phyloP scores from a whole-genome alignment of 92 coral and sea anemone species.

The Isaurus tuberculatus region DNA sequence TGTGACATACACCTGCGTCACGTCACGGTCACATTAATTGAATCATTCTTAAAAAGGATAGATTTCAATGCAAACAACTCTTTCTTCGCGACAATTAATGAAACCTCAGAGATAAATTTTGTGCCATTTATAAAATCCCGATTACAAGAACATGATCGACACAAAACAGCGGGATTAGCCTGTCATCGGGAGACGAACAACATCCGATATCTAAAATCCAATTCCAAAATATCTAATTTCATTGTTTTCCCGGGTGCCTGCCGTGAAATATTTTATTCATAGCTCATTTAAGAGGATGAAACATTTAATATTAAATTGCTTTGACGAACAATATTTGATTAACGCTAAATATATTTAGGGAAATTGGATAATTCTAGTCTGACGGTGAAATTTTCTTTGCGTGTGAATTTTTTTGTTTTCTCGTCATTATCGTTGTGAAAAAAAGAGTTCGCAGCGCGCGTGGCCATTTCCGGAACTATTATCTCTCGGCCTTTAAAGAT shows the following conservation, averaged over 20 bases:
- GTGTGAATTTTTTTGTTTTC: not conserved
- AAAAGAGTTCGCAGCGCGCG: slow-evolving; percentile 5
- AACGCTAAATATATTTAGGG: slow-evolving; percentile 40
- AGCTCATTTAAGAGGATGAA: slow-evolving; percentile 35
- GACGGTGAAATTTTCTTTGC: not conserved
- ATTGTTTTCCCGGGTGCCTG: slow-evolving; percentile 17
- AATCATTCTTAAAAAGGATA: slow-evolving; percentile 68
- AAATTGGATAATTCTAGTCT: slow-evolving; percentile 42
- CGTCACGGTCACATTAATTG: slow-evolving; percentile 63
- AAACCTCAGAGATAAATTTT: slow-evolving; percentile 43
- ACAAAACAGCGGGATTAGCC: slow-evolving; percentile 26
- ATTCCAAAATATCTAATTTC: not conserved
- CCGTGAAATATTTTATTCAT: slow-evolving; percentile 46
- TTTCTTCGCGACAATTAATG: slow-evolving; percentile 45
- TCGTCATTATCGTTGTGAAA: not conserved
- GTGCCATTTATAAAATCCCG: slow-evolving; percentile 1
- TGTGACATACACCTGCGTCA: slow-evolving; percentile 9
- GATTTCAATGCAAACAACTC: slow-evolving; percentile 70
- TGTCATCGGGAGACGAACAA: not conserved
- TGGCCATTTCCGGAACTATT: slow-evolving; percentile 77
- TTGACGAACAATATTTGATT: slow-evolving; percentile 47
- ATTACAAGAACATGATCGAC: slow-evolving; percentile 38
- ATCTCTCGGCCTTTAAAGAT: slow-evolving; percentile 69
- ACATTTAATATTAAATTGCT: slow-evolving; percentile 45
- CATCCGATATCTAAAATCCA: not conserved